Evolutionary conservation across 2,113 vertebrate species (phyloP), one percentile per base, ranked within the genome.

Genomic region (Tichodroma muraria): DNA sequence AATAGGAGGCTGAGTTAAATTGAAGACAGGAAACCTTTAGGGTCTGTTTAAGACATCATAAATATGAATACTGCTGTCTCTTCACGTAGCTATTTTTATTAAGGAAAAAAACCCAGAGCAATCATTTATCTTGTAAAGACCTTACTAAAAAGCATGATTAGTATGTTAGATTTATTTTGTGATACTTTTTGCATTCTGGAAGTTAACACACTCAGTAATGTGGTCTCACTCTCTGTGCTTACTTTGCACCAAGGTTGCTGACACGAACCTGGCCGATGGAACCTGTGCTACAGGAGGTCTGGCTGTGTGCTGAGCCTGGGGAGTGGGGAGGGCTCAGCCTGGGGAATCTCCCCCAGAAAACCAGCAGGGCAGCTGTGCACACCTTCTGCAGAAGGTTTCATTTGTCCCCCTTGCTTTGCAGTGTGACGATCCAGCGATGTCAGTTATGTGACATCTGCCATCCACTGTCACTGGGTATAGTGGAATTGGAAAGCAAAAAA

Each of bases 211-310:
- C 22, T 52, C n/a, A 3, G 23, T 5, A 69, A 6, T 22, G 37
- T 15, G 23, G 5, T 37, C 45, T 37, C 23, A 8, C 31, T 35
- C 33, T 77, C 27, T 47, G n/a, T 5, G 37, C 8, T 49, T 28
- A 3, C 17, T 71, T 42, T 66, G 69, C 27, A 23, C 24, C 15
- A 19, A 9, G 42, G 49, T 10, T 68, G 70, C 53, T 78, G 69
- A 16, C 13, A 24, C 0, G 0, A 13, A 25, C 45, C n/a, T 50
- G 78, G 14, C 6, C 1, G 4, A 1, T 44, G 84, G 52, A 24
- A 22, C 35, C 23, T 11, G 66, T 50, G 56, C 64, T 31, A 1
- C 27, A 5, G 65, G 65, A 70, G 52, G 21, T 52, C 56, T 90
- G 84, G 52, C 50, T 45, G 42, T 7, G 44, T 21, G 1, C 42